Base-by-base conservation (phyloP, 2,113 vertebrate species). In the Ophiodon elongatus region DNA sequence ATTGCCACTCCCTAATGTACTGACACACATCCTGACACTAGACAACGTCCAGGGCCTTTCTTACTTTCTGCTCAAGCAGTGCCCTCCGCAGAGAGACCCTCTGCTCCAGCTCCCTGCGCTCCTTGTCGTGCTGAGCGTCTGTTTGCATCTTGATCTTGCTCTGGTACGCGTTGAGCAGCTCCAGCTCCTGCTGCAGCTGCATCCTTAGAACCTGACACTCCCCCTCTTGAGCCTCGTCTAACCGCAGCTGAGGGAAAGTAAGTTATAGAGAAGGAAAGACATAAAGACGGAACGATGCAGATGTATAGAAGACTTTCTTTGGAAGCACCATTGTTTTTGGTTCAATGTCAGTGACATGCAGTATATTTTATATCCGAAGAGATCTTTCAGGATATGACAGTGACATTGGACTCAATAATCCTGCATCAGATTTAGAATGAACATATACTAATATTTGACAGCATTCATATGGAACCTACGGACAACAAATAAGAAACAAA, bases 111-210 rank as follows among this genome's bases (percentile, higher is more conserved):
- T 96, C 94, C 84, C 92, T 91, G 66, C 94, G 87, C 87, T 96
- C 95, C 66, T 94, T 93, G 68, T 96, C 94, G 3, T 96, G 95
- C 91, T 96, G 95, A 3, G 94, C 93, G 1, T 96, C 95, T 0
- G 95, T 95, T 78, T 95, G 95, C 95, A 95, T 96, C 89, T 96
- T 96, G 90, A 96, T 96, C 84, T 96, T 96, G 75, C 95, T 96
- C 91, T 96, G 95, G 82, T 96, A 96, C 4, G 95, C 95, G 8
- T 96, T 96, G 68, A 96, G 93, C 25, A 96, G 87, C 91, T 96
- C 95, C 79, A 96, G 87, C 92, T 96, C 95, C 92, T 96, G 94
- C 91, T 95, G 95, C 80, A 96, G 93, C 90, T 96, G 95, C 93
- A 93, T 94, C 88, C 93, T 92, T n/a, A 96, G 92, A 25, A 94